Base-by-base conservation (phyloP, 2,797 vertebrate species). In the Toxotes lorentzi region DNA sequence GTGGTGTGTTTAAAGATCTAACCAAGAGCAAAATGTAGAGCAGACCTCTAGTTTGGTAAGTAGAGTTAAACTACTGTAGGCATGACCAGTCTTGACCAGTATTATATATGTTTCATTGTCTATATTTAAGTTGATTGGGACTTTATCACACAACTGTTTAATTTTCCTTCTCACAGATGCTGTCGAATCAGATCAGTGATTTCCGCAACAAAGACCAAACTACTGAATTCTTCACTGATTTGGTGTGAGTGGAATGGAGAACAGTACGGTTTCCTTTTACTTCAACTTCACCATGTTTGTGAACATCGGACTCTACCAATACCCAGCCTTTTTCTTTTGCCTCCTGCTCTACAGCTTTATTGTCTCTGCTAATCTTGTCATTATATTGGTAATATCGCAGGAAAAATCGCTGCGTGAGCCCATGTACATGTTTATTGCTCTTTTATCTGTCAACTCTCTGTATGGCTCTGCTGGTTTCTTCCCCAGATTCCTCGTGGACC, bases 261-360 rank as follows among this genome's bases (percentile, higher is more conserved):
- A 92, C 65, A 40, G 1, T 14, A 69, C 83, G 11, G 2, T 13
- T 4, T 51, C 75, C 3, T 76, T 81, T 65, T 61, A 83, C 68
- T 92, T 91, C 38, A 73, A 78, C 41, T 57, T 92, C 43, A 90
- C 89, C 41, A 62, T 90, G 81, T 90, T 91, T 43, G n/a, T 77
- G 58, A 78, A 85, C 56, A 67, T 83, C 0, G 78, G 83, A 48
- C 13, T 73, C 9, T 86, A 83, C 35, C 62, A 51, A 24, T 91
- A 89, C 11, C 23, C 68, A 5, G 79, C 45, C 23, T 90, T 92
- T 59, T n/a, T 63, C 2, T 70, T 89, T 57, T 85, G 78, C 45
- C 23, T 90, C 8, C 17, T 86, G 14, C 64, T 89, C 5, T 93
- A 89, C 70, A 24, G 61, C 54, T 76, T 88, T 30, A 90, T 89